A percentile compares a stretch with the other conserved stretches of the same genome.
phyloP scores from a whole-genome alignment of 1,140 invertebrate genomes.

The Leptestheria dahalacensis region DNA sequence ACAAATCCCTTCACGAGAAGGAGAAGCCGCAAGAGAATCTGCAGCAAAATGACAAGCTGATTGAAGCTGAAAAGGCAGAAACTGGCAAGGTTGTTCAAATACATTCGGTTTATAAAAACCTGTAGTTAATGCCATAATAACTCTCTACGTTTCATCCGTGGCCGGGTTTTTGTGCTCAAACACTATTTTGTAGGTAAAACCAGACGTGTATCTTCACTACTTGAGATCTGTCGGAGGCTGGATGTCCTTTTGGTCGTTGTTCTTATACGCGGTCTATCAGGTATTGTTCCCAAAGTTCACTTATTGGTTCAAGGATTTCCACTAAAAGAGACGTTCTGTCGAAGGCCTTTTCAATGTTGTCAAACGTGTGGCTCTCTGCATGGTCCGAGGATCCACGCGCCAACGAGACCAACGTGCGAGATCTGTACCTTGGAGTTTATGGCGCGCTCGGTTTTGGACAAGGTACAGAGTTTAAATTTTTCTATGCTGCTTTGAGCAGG shows the following conservation, averaged over 20 bases:
- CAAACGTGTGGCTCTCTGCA: constrained; percentile 79
- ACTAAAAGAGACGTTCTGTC: constrained; percentile 14
- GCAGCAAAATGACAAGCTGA: constrained; percentile 47
- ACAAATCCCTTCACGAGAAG: background rate
- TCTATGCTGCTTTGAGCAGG: too few species aligned
- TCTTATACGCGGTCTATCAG: constrained; percentile 70
- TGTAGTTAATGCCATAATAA: too few species aligned
- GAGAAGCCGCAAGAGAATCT: background rate
- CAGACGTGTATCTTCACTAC: constrained; percentile 76
- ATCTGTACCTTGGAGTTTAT: constrained; percentile 77
- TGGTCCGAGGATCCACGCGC: constrained; percentile 49
- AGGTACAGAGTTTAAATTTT: constrained; percentile 42
- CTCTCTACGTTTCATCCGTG: too few species aligned
- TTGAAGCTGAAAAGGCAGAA: constrained; percentile 75
- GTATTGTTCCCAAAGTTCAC: background rate
- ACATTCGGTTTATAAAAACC: too few species aligned
- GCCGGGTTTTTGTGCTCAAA: too few species aligned
- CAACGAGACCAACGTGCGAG: constrained; percentile 30
- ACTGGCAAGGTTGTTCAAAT: constrained; percentile 85
- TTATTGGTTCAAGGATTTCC: constrained; percentile 15
- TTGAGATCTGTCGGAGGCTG: constrained; percentile 65
- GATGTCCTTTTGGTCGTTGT: constrained; percentile 51
- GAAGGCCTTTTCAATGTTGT: constrained; percentile 59
- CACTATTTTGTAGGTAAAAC: constrained; percentile 45
- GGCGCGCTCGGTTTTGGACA: constrained; percentile 70